These are phyloP conservation scores for Leptopilina syphax DNA, from an alignment of 2,888 invertebrate genomes.

Conservation along the genomic window DNA sequence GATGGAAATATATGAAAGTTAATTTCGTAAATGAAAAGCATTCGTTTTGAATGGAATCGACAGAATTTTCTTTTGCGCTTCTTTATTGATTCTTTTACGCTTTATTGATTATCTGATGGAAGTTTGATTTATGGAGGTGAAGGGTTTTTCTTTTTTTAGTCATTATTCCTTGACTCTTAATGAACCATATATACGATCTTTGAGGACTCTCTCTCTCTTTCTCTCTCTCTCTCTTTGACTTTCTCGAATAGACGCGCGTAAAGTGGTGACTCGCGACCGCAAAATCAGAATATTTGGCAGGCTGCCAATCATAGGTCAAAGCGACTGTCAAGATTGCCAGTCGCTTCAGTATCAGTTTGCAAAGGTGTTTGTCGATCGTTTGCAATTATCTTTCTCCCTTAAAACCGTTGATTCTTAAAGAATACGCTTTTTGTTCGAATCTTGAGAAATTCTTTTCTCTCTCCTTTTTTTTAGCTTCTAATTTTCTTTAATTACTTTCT, in stretches of 20 bases:
- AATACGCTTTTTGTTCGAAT: constrained; percentile 17
- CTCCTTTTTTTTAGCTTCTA: background rate
- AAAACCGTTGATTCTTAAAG: constrained; percentile 24
- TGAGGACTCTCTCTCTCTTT: constrained; percentile 40
- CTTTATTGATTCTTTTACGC: too few species aligned
- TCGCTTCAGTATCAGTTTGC: constrained; percentile 50
- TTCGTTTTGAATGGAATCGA: background rate
- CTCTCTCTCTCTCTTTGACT: constrained; percentile 42
- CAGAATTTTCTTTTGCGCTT: constrained; percentile 5
- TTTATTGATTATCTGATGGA: background rate
- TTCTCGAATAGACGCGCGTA: constrained; percentile 46
- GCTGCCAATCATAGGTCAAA: constrained; percentile 55
- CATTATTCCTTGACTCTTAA: constrained; percentile 42
- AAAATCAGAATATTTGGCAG: constrained; percentile 51
- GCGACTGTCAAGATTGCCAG: constrained; percentile 51
- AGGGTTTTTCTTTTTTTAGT: constrained; percentile 21
- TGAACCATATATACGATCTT: constrained; percentile 39
- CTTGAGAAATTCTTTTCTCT: constrained; percentile 10
- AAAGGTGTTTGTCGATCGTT: constrained; percentile 53
- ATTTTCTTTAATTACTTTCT: background rate
- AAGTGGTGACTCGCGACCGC: constrained; percentile 51
- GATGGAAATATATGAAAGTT: background rate
- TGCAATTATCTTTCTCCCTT: constrained; percentile 44
- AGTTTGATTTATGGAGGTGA: constrained; percentile 25
- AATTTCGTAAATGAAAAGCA: background rate